phyloP scores from a whole-genome alignment of 2,797 vertebrate species.

The Coccyzus lansbergi region DNA sequence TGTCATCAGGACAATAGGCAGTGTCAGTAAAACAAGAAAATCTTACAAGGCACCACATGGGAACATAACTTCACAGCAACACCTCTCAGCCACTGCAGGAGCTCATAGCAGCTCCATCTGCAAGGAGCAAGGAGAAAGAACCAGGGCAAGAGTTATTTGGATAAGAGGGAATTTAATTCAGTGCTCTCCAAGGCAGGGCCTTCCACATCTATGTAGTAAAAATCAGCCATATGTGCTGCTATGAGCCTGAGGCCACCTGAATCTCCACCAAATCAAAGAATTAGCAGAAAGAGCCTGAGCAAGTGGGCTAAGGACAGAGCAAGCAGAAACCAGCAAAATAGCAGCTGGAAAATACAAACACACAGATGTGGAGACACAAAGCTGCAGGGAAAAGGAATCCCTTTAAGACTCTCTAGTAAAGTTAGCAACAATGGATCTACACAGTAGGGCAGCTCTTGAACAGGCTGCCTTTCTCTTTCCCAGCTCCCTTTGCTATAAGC shows the following conservation, averaged over 20 bases:
- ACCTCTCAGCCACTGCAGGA: background rate
- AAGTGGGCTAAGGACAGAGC: background rate
- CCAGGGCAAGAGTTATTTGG: background rate
- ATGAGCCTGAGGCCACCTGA: background rate
- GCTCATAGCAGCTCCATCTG: background rate
- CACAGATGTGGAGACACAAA: background rate
- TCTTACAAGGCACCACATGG: background rate
- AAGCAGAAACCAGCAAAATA: background rate
- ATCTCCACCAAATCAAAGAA: background rate
- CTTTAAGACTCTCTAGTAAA: background rate
- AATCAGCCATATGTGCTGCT: background rate
- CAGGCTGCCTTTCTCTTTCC: background rate
- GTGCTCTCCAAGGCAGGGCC: background rate
- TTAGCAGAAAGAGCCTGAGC: background rate
- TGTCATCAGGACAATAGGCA: constrained; percentile 12
- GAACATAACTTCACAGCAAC: background rate
- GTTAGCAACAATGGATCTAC: background rate
- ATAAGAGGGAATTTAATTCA: background rate
- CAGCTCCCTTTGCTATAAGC: background rate
- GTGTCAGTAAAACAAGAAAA: background rate
- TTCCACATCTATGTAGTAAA: background rate
- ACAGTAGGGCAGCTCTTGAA: background rate
- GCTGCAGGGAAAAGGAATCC: background rate
- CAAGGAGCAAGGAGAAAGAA: background rate
- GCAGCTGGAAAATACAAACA: background rate